Evolutionary conservation across 2,888 invertebrate genomes (phyloP).

Genomic region (Aporophyla nigra): DNA sequence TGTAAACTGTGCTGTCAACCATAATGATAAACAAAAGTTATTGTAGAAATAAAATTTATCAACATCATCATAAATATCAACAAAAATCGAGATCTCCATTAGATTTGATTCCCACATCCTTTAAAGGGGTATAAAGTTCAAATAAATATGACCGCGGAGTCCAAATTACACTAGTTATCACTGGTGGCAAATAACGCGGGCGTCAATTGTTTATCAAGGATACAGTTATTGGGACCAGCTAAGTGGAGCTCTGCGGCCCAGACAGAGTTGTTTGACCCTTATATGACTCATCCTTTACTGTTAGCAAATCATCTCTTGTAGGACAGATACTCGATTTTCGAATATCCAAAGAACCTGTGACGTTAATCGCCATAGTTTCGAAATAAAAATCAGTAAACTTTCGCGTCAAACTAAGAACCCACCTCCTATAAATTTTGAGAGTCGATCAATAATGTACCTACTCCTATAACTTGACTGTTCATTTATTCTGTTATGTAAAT

Average conservation of each 20-base stretch:
- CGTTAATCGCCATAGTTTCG: too few species aligned
- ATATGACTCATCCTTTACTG: slow-evolving; percentile 63
- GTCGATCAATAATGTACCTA: neutral
- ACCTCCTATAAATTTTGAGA: neutral
- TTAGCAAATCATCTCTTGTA: slow-evolving; percentile 45
- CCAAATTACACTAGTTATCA: slow-evolving; percentile 41
- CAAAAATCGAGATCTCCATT: slow-evolving; percentile 23
- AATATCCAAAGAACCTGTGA: neutral
- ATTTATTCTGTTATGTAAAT: neutral
- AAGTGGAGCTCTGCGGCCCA: slow-evolving; percentile 45
- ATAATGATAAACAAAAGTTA: too few species aligned
- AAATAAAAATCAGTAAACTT: neutral
- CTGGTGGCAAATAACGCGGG: slow-evolving; percentile 31
- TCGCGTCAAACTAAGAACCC: neutral
- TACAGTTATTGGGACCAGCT: slow-evolving; percentile 53
- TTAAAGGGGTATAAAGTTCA: slow-evolving; percentile 44
- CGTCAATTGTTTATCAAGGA: slow-evolving; percentile 55
- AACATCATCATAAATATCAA: neutral
- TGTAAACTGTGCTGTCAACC: neutral
- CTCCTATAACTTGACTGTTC: neutral
- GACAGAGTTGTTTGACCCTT: slow-evolving; percentile 68
- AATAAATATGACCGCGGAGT: slow-evolving; percentile 35
- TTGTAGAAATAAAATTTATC: neutral
- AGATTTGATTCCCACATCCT: slow-evolving; percentile 52
- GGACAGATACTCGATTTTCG: neutral